Conservation (phyloP, 2,113 vertebrate species). For the Delphinus delphis region DNA sequence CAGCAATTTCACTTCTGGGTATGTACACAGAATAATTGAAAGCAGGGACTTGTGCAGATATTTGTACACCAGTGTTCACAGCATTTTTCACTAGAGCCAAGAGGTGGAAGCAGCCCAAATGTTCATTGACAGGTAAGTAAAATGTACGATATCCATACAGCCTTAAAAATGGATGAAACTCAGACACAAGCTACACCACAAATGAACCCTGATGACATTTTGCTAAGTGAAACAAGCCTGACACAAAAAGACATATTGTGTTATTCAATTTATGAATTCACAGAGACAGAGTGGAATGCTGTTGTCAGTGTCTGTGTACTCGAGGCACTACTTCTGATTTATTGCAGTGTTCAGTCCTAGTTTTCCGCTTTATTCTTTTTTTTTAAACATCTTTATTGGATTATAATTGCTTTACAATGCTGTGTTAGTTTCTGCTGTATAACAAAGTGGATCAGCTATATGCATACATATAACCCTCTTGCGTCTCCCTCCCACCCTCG, state of each 20-base stretch:
- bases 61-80: background rate
- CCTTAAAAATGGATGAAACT: background rate
- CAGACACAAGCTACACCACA: background rate
- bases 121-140: background rate
- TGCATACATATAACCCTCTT: too few relatives aligned
- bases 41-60: background rate
- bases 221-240: background rate
- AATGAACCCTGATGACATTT: background rate
- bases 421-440: too few relatives aligned
- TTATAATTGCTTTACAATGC: too few relatives aligned
- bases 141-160: background rate
- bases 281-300: background rate
- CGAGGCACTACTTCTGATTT: constrained; percentile 78
- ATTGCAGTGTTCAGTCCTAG: constrained; percentile 80
- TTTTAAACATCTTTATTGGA: too few relatives aligned
- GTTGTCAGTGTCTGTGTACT: constrained; percentile 65
- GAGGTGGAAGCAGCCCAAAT: background rate
- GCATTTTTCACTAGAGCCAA: background rate
- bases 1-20: background rate
- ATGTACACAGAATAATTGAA: background rate
- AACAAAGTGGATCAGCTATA: too few relatives aligned
- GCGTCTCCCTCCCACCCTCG: too few relatives aligned
- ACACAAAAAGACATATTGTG: background rate
- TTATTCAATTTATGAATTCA: background rate
- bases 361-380: constrained; percentile 77